Percentiles rank a stretch among this genome's conserved stretches.
These are phyloP conservation scores for Chymomyza procnemis DNA, from an alignment of 2,888 invertebrate species.

Conservation along the genomic window DNA sequence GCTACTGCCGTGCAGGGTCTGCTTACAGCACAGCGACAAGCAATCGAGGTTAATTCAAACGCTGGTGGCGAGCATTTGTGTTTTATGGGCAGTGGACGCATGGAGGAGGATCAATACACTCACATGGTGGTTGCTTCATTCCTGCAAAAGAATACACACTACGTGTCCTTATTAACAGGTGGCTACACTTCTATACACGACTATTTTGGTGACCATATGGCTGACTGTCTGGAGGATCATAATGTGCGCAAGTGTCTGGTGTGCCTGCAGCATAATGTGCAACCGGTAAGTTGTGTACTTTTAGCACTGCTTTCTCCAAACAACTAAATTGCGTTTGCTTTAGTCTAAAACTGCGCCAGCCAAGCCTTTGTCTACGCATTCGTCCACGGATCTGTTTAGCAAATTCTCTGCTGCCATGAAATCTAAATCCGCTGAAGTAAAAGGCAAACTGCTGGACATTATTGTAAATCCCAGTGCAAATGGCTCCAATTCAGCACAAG, in stretches of 20 bases:
- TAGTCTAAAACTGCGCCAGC: constrained; percentile 45
- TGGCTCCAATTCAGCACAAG: constrained; percentile 14
- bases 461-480: constrained; percentile 87
- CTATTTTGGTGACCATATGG: constrained; percentile 89
- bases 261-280: constrained; percentile 80
- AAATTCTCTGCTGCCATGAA: constrained; percentile 93
- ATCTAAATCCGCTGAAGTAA: constrained; percentile 93
- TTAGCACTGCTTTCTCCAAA: not conserved
- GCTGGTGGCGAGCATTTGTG: constrained; percentile 93
- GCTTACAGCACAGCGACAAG: constrained; percentile 92
- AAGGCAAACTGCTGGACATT: constrained; percentile 93
- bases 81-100: constrained; percentile 94
- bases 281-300: constrained; percentile 53
- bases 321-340: not conserved
- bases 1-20: constrained; percentile 93
- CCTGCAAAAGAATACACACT: constrained; percentile 94
- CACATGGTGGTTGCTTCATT: constrained; percentile 99
- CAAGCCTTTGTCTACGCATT: constrained; percentile 43
- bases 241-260: constrained; percentile 89
- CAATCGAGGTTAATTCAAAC: constrained; percentile 90
- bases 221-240: constrained; percentile 91
- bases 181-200: constrained; percentile 93
- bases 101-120: constrained; percentile 96
- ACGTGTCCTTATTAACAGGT: constrained; percentile 93
- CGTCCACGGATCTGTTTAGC: constrained; percentile 86